phyloP scores from a whole-genome alignment of 2,797 vertebrate genomes.

The Enteromius mattozi region DNA sequence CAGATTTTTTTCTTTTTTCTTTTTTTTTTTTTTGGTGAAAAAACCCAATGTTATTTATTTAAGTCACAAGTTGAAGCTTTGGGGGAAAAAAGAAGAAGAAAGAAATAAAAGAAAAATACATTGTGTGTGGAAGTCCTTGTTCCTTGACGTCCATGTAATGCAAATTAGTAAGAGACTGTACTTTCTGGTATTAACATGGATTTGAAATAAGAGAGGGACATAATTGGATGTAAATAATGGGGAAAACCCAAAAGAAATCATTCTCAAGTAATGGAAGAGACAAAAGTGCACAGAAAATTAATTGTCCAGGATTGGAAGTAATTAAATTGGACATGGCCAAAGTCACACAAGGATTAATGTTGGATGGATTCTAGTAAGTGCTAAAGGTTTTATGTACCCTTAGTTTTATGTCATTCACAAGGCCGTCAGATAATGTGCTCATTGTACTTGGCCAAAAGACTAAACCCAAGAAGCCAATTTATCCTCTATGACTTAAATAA shows the following conservation, averaged over 20 bases:
- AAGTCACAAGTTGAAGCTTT: not conserved
- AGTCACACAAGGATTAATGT: conserved; percentile 53
- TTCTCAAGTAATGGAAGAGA: conserved; percentile 33
- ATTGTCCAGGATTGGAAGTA: conserved; percentile 46
- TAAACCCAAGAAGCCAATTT: conserved; percentile 67
- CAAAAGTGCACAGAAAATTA: conserved; percentile 48
- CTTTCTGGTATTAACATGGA: conserved; percentile 35
- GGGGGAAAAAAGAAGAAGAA: not conserved
- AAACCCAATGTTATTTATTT: not conserved
- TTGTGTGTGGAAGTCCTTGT: not conserved
- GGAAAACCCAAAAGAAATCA: conserved; percentile 34
- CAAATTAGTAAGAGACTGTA: conserved; percentile 18
- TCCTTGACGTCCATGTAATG: conserved; percentile 9
- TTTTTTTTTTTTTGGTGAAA: no score
- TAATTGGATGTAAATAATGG: conserved; percentile 54
- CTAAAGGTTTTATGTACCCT: conserved; percentile 51
- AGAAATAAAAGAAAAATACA: conserved; percentile 3
- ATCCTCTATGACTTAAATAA: conserved; percentile 24
- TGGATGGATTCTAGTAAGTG: conserved; percentile 27
- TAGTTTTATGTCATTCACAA: conserved; percentile 51
- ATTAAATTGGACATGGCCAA: conserved; percentile 53
- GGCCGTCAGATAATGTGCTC: conserved; percentile 64
- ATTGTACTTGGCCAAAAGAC: conserved; percentile 73
- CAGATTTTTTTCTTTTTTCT: not conserved
- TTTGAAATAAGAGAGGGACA: conserved; percentile 40